phyloP scores from a whole-genome alignment of 2,888 invertebrate species.

The Eupeodes luniger region DNA sequence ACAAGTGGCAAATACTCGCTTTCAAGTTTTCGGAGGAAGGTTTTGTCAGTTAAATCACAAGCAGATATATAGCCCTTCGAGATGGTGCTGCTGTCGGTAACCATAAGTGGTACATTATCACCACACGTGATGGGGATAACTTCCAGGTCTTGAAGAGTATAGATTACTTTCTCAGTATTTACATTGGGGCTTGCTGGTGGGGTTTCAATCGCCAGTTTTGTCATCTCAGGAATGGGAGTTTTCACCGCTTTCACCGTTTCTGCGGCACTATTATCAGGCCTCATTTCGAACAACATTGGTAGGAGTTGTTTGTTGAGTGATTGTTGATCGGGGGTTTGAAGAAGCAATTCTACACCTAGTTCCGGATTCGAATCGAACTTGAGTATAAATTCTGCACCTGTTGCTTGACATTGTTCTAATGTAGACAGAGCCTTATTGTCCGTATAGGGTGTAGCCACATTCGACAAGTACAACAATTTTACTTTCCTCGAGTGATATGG shows the following conservation, averaged over 20 bases:
- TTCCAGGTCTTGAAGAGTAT: slow-evolving; percentile 75
- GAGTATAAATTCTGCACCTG: slow-evolving; percentile 73
- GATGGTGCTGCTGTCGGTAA: slow-evolving; percentile 77
- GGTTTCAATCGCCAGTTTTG: neutral
- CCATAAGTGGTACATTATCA: slow-evolving; percentile 70
- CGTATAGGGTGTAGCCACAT: slow-evolving; percentile 70
- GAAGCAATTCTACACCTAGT: slow-evolving; percentile 69
- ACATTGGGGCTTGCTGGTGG: slow-evolving; percentile 17
- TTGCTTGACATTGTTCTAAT: slow-evolving; percentile 68
- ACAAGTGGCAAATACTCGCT: slow-evolving; percentile 64
- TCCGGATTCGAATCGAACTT: slow-evolving; percentile 64
- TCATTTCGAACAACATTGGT: slow-evolving; percentile 77
- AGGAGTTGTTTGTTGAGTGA: slow-evolving; percentile 77
- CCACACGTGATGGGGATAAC: slow-evolving; percentile 77
- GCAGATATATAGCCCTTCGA: slow-evolving; percentile 77
- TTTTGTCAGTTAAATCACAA: slow-evolving; percentile 70
- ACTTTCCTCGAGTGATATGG: slow-evolving; percentile 76
- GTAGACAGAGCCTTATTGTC: slow-evolving; percentile 77
- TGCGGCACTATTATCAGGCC: neutral
- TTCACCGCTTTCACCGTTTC: slow-evolving; percentile 17
- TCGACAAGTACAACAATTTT: slow-evolving; percentile 75
- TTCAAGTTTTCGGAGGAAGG: slow-evolving; percentile 71
- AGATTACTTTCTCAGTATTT: slow-evolving; percentile 32
- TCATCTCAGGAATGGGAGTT: slow-evolving; percentile 31
- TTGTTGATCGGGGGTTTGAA: slow-evolving; percentile 72